Evolutionary conservation across 2,113 vertebrate genomes (phyloP), one percentile per base, ranked within the genome.

Genomic region (Macrotus californicus): DNA sequence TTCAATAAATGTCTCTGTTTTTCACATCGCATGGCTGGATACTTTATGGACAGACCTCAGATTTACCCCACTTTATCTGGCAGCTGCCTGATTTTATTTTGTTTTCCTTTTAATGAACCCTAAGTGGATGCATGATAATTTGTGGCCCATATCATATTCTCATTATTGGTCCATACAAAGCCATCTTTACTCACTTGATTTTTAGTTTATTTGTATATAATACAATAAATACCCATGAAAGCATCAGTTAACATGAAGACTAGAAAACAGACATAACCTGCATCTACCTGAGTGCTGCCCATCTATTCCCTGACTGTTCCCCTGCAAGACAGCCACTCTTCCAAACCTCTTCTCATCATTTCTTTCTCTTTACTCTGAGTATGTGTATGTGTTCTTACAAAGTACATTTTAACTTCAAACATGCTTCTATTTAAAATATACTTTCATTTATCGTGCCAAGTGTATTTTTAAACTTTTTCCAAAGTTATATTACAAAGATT

Each of bases 31-130:
- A 64, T 64, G 29, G 61, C 29, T 64, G 61, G 29, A 64, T 64
- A 14, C 29, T 31, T 64, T 64, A 29, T 31, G 29, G 29, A 31
- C 61, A 31, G 61, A 64, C 61, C 24, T 64, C 29, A 9, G 26
- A 31, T 56, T 72, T 77, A 77, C 24, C 19, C 36, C 11, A 36
- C 29, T 72, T 70, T n/a, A 72, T 72, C 26, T 39, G 22, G 52
- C 22, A 79, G 22, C n/a, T 79, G 34, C 13, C 67, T 93, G 15
- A 66, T 92, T 95, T 90, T 86, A 83, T 69, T 80, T 46, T 41
- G 52, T 52, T 95, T 92, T 88, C 21, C 10, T 92, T 92, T 90
- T 72, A 95, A 81, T 69, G 12, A 24, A 87, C 77, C 7, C 41
- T 93, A 87, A 52, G 2, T 75, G 18, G 26, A 82, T 89, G 90